phyloP scores from a whole-genome alignment of 1,140 invertebrate species.

The Notospermus geniculatus region DNA sequence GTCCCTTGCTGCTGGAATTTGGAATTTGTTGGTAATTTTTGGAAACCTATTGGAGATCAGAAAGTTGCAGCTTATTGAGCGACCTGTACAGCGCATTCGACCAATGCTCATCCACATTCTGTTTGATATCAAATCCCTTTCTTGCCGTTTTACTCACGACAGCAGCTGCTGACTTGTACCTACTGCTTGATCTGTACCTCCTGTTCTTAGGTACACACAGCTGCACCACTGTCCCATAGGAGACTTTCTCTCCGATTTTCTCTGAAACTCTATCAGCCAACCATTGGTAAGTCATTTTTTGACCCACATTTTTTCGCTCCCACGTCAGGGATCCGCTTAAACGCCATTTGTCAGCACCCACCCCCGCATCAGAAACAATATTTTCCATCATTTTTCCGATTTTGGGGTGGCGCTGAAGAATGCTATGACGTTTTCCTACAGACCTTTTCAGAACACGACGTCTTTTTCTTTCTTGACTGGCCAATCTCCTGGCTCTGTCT shows the following conservation, averaged over 20 bases:
- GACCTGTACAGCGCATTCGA: background rate
- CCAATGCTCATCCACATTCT: constrained; percentile 6
- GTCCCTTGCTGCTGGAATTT: too few species aligned
- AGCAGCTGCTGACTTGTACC: background rate
- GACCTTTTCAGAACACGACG: background rate
- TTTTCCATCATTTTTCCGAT: constrained; percentile 7
- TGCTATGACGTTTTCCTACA: background rate
- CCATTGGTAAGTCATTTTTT: constrained; percentile 1
- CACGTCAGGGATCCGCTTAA: background rate
- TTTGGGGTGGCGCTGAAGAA: background rate
- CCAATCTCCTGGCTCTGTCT: background rate
- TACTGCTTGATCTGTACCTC: background rate
- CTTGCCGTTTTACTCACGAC: background rate
- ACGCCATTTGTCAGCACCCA: constrained; percentile 7
- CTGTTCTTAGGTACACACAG: background rate
- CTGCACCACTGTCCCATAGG: background rate
- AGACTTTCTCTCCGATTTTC: background rate
- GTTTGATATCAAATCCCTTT: constrained; percentile 7
- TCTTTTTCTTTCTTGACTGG: background rate
- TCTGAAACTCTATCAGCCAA: background rate
- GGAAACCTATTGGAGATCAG: too few species aligned
- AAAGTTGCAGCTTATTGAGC: background rate
- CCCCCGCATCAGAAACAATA: background rate
- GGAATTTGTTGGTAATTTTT: too few species aligned
- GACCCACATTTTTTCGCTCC: constrained; percentile 5